Evolutionary conservation across 2,113 vertebrate genomes (phyloP), one percentile per base, ranked within the genome.

Genomic region (Chlamydotis undulata): DNA sequence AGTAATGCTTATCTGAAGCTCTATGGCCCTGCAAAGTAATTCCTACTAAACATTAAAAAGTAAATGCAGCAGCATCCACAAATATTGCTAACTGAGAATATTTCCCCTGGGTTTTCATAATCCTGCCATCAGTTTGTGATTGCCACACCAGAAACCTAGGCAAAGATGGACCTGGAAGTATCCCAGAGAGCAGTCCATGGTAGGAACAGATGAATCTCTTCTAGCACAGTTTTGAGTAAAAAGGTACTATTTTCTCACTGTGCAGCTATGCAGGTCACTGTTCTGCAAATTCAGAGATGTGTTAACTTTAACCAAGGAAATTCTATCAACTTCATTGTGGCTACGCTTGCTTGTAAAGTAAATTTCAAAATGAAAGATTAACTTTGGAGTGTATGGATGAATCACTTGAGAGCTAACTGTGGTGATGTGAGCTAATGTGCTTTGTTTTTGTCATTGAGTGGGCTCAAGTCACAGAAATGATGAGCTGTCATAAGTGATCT

Each of bases 251-350:
- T 35, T 14, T 59, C 39, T 81, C 8, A 2, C 23, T n/a, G 13
- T 50, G 37, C n/a, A 68, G 64, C 63, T 53, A 13, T 22, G 17
- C 26, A 73, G 29, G 41, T 41, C n/a, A 41, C 15, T 0, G 0
- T 49, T 77, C 41, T 81, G 37, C 43, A 41, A 75, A 24, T 78
- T 47, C 12, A 18, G 64, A 59, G 25, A 9, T 22, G 35, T 29
- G 35, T 39, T 49, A 35, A 35, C 68, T 81, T 83, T 26, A 90
- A 55, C 45, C 33, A 29, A 63, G 29, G 73, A 50, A 49, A 26
- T 64, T 78, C 77, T 79, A 21, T 64, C 61, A 90, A 14, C 43
- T 59, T 83, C 55, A 7, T 31, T n/a, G 26, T 47, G 50, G 24
- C 25, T 33, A 29, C 1, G 6, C 19, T 77, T 19, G 19, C 3